Conservation (phyloP, 2,797 vertebrate genomes). For the Chromobotia macracanthus region DNA sequence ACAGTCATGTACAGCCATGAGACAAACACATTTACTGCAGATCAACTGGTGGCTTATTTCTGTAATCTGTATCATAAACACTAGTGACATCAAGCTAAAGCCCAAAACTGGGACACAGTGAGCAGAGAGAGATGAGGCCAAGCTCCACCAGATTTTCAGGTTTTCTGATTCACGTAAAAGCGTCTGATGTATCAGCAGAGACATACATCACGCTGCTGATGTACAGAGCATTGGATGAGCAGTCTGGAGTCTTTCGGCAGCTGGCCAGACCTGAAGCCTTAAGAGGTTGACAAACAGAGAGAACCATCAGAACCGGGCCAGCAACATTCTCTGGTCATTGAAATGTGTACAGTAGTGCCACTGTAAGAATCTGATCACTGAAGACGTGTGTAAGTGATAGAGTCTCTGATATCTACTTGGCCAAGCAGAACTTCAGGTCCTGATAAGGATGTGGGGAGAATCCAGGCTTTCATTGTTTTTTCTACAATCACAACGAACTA, state of each 20-base stretch:
- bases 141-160: constrained; percentile 86
- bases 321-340: constrained; percentile 6
- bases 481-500: constrained; percentile 31
- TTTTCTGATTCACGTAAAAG: constrained; percentile 92
- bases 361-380: too few species aligned
- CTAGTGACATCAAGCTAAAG: neutral
- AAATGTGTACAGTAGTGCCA: constrained; percentile 44
- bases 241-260: constrained; percentile 77
- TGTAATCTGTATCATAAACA: neutral
- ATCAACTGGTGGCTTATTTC: too few species aligned
- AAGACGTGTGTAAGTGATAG: too few species aligned
- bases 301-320: constrained; percentile 62
- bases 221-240: constrained; percentile 54
- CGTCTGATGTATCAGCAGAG: constrained; percentile 74
- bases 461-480: constrained; percentile 55
- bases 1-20: neutral
- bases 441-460: too few species aligned
- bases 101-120: constrained; percentile 2
- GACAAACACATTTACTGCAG: too few species aligned
- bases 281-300: constrained; percentile 66
- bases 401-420: too few species aligned
- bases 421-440: too few species aligned
- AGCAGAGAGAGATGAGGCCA: constrained; percentile 59
- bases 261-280: constrained; percentile 71
- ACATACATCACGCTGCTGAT: constrained; percentile 82